A percentile compares a stretch with the other conserved stretches of the same genome.
These are phyloP conservation scores for Aricia agestis DNA, from an alignment of 1,140 invertebrate genomes.

Conservation along the genomic window DNA sequence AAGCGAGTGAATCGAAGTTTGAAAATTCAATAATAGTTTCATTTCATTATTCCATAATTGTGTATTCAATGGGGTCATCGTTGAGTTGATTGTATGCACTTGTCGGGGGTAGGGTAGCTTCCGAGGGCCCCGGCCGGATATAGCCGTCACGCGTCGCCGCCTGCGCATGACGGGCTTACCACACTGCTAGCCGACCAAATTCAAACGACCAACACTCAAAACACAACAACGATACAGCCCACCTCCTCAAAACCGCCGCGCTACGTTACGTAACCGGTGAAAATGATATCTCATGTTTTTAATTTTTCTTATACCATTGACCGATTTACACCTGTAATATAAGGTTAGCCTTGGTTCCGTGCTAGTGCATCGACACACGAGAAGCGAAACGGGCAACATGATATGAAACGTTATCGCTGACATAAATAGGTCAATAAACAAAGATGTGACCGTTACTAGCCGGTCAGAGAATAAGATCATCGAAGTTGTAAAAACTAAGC, in stretches of 20 bases:
- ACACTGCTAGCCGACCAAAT: conserved; percentile 45
- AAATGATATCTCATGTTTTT: neutral
- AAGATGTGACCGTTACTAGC: neutral
- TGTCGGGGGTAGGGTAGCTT: conserved; percentile 22
- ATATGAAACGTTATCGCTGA: neutral
- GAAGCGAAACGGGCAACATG: neutral
- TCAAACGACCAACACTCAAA: neutral
- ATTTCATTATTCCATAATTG: neutral
- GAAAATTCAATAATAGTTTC: neutral
- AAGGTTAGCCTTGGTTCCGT: conserved; percentile 1
- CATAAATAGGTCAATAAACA: neutral
- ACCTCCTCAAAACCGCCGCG: neutral
- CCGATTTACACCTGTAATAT: conserved; percentile 3
- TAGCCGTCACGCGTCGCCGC: conserved; percentile 50
- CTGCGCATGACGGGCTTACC: conserved; percentile 50
- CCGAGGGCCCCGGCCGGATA: conserved; percentile 22
- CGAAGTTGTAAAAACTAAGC: neutral
- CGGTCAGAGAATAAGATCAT: neutral
- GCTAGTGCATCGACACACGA: neutral
- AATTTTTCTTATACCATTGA: conserved; percentile 3
- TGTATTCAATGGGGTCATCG: neutral
- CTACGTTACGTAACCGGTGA: neutral
- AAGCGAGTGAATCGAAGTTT: neutral
- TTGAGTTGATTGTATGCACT: conserved; percentile 18
- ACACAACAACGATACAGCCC: neutral